A percentile compares a stretch with the other conserved stretches of the same genome.
phyloP scores from a whole-genome alignment of 2,113 vertebrate species.

The Nematolebias whitei region DNA sequence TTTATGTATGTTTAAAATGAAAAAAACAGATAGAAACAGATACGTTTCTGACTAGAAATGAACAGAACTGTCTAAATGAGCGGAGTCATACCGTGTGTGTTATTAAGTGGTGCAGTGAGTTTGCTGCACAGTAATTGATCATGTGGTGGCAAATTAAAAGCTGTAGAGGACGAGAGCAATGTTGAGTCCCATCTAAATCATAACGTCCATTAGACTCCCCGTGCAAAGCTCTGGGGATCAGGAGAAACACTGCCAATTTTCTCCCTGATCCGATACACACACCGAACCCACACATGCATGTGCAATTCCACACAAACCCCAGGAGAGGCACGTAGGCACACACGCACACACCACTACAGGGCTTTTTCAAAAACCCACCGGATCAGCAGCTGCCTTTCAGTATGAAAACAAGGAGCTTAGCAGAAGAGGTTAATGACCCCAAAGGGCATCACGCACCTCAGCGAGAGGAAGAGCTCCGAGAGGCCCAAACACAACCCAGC shows the following conservation, averaged over 20 bases:
- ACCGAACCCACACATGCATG: constrained; percentile 48
- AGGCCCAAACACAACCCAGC: neutral
- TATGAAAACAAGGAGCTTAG: constrained; percentile 66
- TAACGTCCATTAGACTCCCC: constrained; percentile 5
- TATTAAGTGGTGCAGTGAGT: neutral
- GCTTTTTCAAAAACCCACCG: constrained; percentile 65
- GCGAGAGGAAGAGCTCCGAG: constrained; percentile 18
- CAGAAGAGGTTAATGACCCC: constrained; percentile 59
- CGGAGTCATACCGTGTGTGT: too few species aligned
- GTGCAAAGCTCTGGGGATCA: constrained; percentile 7
- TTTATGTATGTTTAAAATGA: too few species aligned
- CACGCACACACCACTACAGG: constrained; percentile 19
- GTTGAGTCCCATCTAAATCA: neutral
- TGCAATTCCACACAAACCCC: constrained; percentile 52
- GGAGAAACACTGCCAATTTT: constrained; percentile 26
- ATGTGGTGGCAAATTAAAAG: constrained; percentile 2
- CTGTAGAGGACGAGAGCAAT: neutral
- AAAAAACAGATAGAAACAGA: too few species aligned
- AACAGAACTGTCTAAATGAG: neutral
- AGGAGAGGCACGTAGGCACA: constrained; percentile 33
- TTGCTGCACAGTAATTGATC: neutral
- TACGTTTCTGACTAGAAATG: too few species aligned
- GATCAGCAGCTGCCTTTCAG: constrained; percentile 74
- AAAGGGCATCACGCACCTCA: constrained; percentile 31
- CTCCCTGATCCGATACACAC: constrained; percentile 39